These are phyloP conservation scores for Lithophane socia DNA, from an alignment of 2,888 invertebrate genomes.

Conservation along the genomic window DNA sequence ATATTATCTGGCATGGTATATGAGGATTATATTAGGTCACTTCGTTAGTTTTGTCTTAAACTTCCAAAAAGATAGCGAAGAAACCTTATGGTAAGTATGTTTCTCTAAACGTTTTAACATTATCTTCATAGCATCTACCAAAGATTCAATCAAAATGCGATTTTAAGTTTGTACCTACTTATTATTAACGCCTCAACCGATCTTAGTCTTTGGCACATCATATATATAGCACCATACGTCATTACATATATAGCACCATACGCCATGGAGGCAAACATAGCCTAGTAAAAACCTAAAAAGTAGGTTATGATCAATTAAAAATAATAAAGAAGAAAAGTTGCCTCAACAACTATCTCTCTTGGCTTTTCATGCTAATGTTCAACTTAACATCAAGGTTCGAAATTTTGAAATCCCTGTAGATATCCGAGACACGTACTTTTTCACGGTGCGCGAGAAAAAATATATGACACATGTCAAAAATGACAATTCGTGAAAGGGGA, in stretches of 20 bases:
- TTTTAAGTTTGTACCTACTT: not conserved
- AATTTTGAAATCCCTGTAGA: not conserved
- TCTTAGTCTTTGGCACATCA: not conserved
- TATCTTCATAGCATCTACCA: not conserved
- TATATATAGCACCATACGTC: rapidly evolving
- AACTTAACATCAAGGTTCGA: not conserved
- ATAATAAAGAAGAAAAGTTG: not conserved
- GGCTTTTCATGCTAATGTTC: not conserved
- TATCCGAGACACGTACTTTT: not conserved
- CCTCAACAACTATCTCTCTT: not conserved
- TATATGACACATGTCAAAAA: not conserved
- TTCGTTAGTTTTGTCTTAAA: not conserved
- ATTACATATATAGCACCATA: too few relatives aligned
- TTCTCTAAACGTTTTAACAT: not conserved
- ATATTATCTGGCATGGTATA: constrained; percentile 4
- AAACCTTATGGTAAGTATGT: not conserved
- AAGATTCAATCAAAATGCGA: not conserved
- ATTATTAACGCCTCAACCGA: too few relatives aligned
- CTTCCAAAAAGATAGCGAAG: not conserved
- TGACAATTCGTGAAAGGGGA: not conserved
- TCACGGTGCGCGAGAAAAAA: not conserved
- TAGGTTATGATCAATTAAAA: not conserved
- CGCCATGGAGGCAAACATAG: too few relatives aligned
- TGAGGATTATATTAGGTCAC: not conserved
- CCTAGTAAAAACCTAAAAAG: not conserved